phyloP scores from a whole-genome alignment of 2,888 invertebrate species.

The Drosophila prolongata region DNA sequence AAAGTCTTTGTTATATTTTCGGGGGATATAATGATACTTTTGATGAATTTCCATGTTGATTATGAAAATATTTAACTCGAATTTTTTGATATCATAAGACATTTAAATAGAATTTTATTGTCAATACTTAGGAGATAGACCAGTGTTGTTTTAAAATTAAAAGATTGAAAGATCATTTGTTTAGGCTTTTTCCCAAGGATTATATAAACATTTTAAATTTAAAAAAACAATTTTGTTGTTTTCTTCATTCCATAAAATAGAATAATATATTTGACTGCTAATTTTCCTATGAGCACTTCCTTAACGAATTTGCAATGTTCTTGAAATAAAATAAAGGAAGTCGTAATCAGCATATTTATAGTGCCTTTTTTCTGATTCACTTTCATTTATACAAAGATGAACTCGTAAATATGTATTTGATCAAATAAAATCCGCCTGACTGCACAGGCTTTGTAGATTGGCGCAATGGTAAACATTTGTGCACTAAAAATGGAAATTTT shows the following conservation, averaged over 20 bases:
- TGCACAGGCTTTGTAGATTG: constrained; percentile 16
- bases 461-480: constrained; percentile 42
- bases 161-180: not conserved
- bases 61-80: too few species aligned
- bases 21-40: not conserved
- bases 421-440: constrained; percentile 19
- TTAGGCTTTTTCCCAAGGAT: too few species aligned
- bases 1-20: not conserved
- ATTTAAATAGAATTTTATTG: too few species aligned
- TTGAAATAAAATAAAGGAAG: constrained; percentile 4
- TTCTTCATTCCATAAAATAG: not conserved
- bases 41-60: too few species aligned
- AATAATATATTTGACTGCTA: not conserved
- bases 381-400: constrained; percentile 15
- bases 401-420: constrained; percentile 21
- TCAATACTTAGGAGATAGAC: too few species aligned
- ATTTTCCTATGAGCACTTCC: not conserved
- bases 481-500: constrained; percentile 44
- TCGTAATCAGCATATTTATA: constrained; percentile 8
- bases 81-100: not conserved
- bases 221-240: too few species aligned
- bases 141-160: too few species aligned
- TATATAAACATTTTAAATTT: too few species aligned
- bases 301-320: not conserved
- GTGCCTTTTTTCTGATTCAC: constrained; percentile 8